Evolutionary conservation across 2,888 invertebrate species (phyloP).

Genomic region (Noctua pronuba): DNA sequence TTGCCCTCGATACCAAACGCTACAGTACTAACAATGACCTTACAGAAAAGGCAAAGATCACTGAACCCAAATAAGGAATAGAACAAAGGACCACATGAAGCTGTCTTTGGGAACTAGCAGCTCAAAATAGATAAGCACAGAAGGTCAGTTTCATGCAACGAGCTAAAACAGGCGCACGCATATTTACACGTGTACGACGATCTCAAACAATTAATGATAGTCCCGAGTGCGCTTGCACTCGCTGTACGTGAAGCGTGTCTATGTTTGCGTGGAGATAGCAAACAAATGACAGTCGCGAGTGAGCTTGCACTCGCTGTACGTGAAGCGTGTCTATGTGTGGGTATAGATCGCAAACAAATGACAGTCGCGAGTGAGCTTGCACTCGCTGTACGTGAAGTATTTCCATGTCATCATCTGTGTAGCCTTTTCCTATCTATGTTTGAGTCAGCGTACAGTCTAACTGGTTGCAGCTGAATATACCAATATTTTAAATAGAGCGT

Average conservation of each 20-base stretch:
- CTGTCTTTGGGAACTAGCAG: background rate
- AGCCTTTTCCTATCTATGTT: background rate
- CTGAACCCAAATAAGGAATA: conserved; percentile 41
- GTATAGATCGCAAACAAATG: background rate
- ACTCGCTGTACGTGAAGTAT: background rate
- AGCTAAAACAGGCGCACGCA: background rate
- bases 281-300: background rate
- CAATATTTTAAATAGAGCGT: background rate
- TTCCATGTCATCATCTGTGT: background rate
- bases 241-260: background rate
- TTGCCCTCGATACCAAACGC: conserved; percentile 14
- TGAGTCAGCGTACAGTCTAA: background rate
- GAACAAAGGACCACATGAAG: conserved; percentile 31
- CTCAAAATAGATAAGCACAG: background rate
- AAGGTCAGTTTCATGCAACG: background rate
- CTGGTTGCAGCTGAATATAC: background rate
- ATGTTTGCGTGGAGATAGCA: too few relatives aligned
- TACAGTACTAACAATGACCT: conserved; percentile 12
- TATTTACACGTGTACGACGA: too few relatives aligned
- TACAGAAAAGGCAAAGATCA: conserved; percentile 47
- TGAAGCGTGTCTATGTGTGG: background rate
- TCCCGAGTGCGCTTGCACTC: background rate
- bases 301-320: background rate
- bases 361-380: background rate
- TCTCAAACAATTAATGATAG: background rate